Evolutionary conservation across 2,797 vertebrate species (phyloP).

Genomic region (Sphaeramia orbicularis): DNA sequence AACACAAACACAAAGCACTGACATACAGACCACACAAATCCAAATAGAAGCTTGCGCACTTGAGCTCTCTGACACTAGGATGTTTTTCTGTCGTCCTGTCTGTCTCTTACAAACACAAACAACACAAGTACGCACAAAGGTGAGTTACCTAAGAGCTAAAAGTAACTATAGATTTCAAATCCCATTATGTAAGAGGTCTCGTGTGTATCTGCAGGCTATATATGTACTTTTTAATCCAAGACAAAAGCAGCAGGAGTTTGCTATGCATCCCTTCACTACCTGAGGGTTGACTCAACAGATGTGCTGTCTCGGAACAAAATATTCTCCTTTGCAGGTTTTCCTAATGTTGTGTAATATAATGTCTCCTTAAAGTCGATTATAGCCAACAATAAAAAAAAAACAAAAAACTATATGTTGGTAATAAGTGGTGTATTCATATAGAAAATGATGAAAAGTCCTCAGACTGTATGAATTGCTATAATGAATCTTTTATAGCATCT

Average conservation of each 20-base stretch:
- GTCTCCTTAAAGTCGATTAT: constrained; percentile 30
- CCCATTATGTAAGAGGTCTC: constrained; percentile 71
- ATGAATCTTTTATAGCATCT: constrained; percentile 37
- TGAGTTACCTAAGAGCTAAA: constrained; percentile 64
- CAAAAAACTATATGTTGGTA: constrained; percentile 11
- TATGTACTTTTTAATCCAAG: constrained; percentile 68
- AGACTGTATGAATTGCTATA: constrained; percentile 28
- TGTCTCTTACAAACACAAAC: constrained; percentile 17
- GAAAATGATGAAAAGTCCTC: constrained; percentile 42
- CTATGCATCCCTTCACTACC: constrained; percentile 39
- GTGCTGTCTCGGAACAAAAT: constrained; percentile 21
- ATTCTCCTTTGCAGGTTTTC: constrained; percentile 40
- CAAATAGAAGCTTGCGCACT: constrained; percentile 30
- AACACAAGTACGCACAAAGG: constrained; percentile 41
- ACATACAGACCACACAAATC: constrained; percentile 9
- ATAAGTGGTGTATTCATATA: constrained; percentile 25
- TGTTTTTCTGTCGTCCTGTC: constrained; percentile 6
- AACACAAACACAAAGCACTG: constrained; percentile 4
- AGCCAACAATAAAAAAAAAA: constrained; percentile 19
- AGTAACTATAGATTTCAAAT: constrained; percentile 71
- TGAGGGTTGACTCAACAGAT: constrained; percentile 49
- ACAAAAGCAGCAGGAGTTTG: constrained; percentile 60
- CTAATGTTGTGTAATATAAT: constrained; percentile 24
- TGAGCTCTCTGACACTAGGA: constrained; percentile 27
- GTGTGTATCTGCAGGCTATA: constrained; percentile 62